Base-by-base conservation (phyloP, 2,888 invertebrate species). In the Aphelenchoides bicaudatus region DNA sequence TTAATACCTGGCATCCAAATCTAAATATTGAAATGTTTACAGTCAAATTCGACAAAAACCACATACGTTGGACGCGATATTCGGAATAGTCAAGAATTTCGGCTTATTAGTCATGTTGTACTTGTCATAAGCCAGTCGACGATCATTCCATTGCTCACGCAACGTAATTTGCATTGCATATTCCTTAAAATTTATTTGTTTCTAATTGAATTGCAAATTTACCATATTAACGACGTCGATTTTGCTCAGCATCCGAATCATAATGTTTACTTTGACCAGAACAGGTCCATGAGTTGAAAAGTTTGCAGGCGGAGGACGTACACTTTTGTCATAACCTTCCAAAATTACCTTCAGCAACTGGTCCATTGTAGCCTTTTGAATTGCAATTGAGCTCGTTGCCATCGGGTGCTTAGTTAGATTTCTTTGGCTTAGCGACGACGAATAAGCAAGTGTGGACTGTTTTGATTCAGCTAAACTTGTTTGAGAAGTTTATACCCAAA, bases 221-320 rank as follows among this genome's bases (percentile, higher is more conserved):
- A 93, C 93, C 92, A 93, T 93, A 86, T 91, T 91, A 84, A 90
- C 91, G 87, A 93, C 93, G 87, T 91, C 92, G 85, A 93, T 93
- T 82, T 91, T 91, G 82, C 90, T 89, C 82, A 93, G 90, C 87
- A 89, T 91, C 86, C 93, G 86, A 84, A 93, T 90, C 87, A 91
- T 91, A 85, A 91, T 88, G 88, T 93, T 93, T 84, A 93, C 90
- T 85, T 87, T 88, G 84, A 93, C 92, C 85, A 90, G 86, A 82
- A 92, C 91, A 81, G 92, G 91, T 82, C 91, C 91, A 70, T 66
- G 62, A 25, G 69, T 60, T 10, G 64, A 30, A 51, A 74, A 68
- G 6, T 64, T 66, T 3, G 75, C 67, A 13, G 74, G 73, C 3
- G 77, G 77, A n/a, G n/a, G n/a, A 30, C 77, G 65, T 2, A 75